Conservation (phyloP, 2,797 vertebrate species). For the Yasuhikotakia modesta region DNA sequence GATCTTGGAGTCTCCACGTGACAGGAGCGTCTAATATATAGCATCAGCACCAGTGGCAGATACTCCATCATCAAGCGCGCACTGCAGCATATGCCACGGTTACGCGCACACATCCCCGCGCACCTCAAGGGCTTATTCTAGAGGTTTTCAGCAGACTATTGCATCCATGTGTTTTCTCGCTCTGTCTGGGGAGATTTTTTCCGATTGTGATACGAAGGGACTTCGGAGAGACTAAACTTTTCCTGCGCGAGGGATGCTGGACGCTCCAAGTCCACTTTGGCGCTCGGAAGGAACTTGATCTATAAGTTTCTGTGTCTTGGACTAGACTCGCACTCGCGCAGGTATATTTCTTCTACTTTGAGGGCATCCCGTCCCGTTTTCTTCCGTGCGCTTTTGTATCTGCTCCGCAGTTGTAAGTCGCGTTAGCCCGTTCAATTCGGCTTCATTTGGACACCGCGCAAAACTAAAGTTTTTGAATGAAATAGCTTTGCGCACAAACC, state of each 20-base stretch:
- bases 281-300: slow-evolving; percentile 77
- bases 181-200: slow-evolving; percentile 18
- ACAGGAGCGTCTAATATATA: slow-evolving; percentile 76
- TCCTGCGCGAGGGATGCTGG: slow-evolving; percentile 75
- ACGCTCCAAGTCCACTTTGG: slow-evolving; percentile 72
- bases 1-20: slow-evolving; percentile 74
- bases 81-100: slow-evolving; percentile 47
- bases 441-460: not conserved
- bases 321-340: slow-evolving; percentile 56
- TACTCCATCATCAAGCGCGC: slow-evolving; percentile 65
- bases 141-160: slow-evolving; percentile 29
- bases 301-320: slow-evolving; percentile 60
- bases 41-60: slow-evolving; percentile 81
- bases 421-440: not conserved
- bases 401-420: not conserved
- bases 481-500: slow-evolving; percentile 16
- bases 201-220: slow-evolving; percentile 13
- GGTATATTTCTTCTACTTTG: slow-evolving; percentile 61
- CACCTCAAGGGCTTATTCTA: slow-evolving; percentile 53
- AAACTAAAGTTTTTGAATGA: slow-evolving; percentile 7
- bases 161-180: slow-evolving; percentile 41
- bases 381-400: not conserved
- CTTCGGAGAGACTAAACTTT: slow-evolving; percentile 42
- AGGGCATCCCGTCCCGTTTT: slow-evolving; percentile 53
- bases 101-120: slow-evolving; percentile 56